Evolutionary conservation across 2,113 vertebrate species (phyloP).

Genomic region (Tyto alba): DNA sequence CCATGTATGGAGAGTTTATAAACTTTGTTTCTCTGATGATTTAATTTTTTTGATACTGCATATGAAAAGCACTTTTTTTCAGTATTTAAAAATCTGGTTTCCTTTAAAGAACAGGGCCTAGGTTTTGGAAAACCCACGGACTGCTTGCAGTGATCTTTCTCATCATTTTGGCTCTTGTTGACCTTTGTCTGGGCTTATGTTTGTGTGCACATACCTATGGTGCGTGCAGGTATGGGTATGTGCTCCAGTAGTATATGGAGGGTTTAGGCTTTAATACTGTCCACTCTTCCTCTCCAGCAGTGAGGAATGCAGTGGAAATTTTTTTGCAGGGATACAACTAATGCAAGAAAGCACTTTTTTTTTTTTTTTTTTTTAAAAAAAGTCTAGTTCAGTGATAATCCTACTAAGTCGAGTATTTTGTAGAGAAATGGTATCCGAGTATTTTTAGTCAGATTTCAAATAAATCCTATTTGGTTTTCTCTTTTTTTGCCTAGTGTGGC

Average conservation of each 20-base stretch:
- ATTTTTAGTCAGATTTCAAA: neutral
- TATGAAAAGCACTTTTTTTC: neutral
- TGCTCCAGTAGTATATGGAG: neutral
- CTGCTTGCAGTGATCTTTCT: neutral
- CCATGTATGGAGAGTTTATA: neutral
- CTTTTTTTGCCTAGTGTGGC: neutral
- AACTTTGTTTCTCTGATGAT: neutral
- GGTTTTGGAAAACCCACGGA: neutral
- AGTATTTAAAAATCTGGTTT: neutral
- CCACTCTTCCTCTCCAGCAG: neutral
- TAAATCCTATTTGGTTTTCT: neutral
- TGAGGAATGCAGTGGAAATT: neutral
- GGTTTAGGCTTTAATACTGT: neutral
- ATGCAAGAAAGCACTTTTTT: neutral
- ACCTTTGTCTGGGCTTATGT: neutral
- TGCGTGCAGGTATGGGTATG: neutral
- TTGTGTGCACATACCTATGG: neutral
- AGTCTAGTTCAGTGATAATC: neutral
- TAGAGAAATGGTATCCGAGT: neutral
- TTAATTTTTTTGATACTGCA: too few relatives aligned
- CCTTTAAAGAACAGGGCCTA: neutral
- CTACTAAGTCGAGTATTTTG: neutral
- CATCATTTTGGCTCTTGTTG: neutral
- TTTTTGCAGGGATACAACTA: neutral
- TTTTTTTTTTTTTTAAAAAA: neutral